Base-by-base conservation (phyloP, 1,140 invertebrate genomes). In the Lepidurus couesii region DNA sequence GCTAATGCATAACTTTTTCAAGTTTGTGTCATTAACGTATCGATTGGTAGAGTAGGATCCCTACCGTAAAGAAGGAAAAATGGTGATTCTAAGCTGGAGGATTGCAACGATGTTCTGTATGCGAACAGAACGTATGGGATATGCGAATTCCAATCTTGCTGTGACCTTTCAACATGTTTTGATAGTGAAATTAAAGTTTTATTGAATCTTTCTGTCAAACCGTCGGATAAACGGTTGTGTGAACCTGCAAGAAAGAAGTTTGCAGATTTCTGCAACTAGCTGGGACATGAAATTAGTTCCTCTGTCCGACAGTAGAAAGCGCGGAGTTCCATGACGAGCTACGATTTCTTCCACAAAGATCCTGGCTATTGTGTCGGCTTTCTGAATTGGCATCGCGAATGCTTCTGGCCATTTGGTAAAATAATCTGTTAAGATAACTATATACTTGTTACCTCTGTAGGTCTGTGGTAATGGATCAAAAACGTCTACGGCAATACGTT, bases 331-430 rank as follows among this genome's bases (percentile, higher is more conserved):
- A n/a, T 76, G 75, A 1, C 75, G n/a, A 1, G 45, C 9, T 47
- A 47, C 5, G 16, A 47, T 47, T 47, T 47, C 26, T 34, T 34
- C 26, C 26, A 34, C 26, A 34, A 34, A 34, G 2, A 34, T 1
- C 2, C 26, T 34, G 2, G 26, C 26, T 13, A 75, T 24, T 2
- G 42, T 42, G 11, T 24, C 11, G 1, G 77, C 24, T 16, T 26
- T 11, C 9, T 45, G 53, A 53, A 24, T 26, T 34, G 43, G 77
- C 6, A 77, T 65, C 10, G 77, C 47, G 7, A 44, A 53, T 9
- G 77, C 77, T 65, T 78, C 77, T 13, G 74, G 34, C 77, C 77
- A 73, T 73, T 73, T 73, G 21, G 53, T 78, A 10, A 73, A 42
- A 43, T 78, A 78, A 43, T 75, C 77, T 34, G 74, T 73, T 7